Conservation (phyloP, 2,797 vertebrate genomes). For the Typhlichthys eigenmanni region DNA sequence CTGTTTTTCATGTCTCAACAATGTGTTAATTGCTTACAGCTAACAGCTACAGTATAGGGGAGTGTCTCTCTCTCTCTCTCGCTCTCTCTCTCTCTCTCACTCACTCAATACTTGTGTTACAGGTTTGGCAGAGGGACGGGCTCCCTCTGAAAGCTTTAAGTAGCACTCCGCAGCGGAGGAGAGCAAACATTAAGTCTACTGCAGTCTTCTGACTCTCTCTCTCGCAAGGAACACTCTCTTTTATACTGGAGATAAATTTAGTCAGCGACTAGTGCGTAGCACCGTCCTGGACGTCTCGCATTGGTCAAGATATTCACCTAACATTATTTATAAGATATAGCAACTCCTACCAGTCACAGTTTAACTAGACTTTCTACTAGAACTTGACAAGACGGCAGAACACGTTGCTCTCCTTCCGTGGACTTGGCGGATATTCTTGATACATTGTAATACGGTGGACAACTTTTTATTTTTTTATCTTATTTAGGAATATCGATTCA, state of each 20-base stretch:
- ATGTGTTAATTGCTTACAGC: slow-evolving; percentile 39
- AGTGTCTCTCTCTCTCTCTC: slow-evolving; percentile 17
- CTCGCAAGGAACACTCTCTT: slow-evolving; percentile 69
- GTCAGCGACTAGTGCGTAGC: slow-evolving; percentile 74
- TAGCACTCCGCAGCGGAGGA: slow-evolving; percentile 31
- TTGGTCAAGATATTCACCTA: slow-evolving; percentile 73
- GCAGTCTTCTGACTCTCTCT: slow-evolving; percentile 12
- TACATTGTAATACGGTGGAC: slow-evolving; percentile 26
- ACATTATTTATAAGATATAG: slow-evolving; percentile 71
- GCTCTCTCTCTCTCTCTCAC: not conserved
- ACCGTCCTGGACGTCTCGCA: slow-evolving; percentile 83
- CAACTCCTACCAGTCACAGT: slow-evolving; percentile 51
- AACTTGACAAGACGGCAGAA: slow-evolving; percentile 36
- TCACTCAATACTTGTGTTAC: slow-evolving; percentile 13
- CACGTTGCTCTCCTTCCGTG: slow-evolving; percentile 17
- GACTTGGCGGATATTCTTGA: slow-evolving; percentile 26
- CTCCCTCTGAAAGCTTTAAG: slow-evolving; percentile 43
- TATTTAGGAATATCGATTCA: slow-evolving; percentile 9
- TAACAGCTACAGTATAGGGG: not conserved
- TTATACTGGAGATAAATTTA: slow-evolving; percentile 95
- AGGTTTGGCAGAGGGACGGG: slow-evolving; percentile 49
- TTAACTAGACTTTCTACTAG: slow-evolving; percentile 54
- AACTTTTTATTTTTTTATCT: slow-evolving; percentile 12
- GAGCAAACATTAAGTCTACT: slow-evolving; percentile 30
- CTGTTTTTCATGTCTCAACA: slow-evolving; percentile 23